A percentile compares a stretch with the other conserved stretches of the same genome.
Evolutionary conservation across 2,113 vertebrate species (phyloP).

Genomic region (Nyctibius bracteatus): DNA sequence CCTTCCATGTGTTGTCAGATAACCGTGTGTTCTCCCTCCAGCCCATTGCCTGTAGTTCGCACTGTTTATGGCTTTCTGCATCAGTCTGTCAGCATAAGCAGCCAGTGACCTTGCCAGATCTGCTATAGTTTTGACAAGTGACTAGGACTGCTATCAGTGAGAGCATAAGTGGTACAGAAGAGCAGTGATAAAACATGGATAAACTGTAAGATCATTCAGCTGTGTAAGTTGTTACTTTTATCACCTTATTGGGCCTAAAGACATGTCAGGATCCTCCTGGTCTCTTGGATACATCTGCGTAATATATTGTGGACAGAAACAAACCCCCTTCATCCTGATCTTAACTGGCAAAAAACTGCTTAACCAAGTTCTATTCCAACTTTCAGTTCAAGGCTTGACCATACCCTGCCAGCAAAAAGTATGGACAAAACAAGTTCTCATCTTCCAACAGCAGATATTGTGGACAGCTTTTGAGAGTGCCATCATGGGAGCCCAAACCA

Average conservation of each 20-base stretch:
- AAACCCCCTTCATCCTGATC: neutral
- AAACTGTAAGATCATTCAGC: neutral
- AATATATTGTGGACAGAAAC: neutral
- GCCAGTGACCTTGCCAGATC: neutral
- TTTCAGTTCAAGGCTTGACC: neutral
- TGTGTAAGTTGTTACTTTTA: neutral
- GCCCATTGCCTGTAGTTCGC: rapidly evolving
- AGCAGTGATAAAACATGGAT: neutral
- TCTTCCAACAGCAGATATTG: neutral
- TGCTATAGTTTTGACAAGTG: neutral
- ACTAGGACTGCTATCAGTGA: neutral
- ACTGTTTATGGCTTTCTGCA: neutral
- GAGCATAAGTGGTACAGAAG: neutral
- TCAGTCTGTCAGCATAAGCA: neutral
- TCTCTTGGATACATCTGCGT: neutral
- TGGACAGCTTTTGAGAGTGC: neutral
- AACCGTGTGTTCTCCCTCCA: neutral
- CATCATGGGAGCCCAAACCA: neutral
- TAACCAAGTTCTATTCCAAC: neutral
- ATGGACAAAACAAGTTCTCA: neutral
- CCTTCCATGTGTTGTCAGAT: rapidly evolving
- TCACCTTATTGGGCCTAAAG: neutral
- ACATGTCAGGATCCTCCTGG: neutral
- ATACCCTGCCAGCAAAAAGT: neutral
- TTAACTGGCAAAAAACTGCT: neutral